These are phyloP conservation scores for Daphoenositta chrysoptera DNA, from an alignment of 2,113 vertebrate genomes.

Conservation along the genomic window DNA sequence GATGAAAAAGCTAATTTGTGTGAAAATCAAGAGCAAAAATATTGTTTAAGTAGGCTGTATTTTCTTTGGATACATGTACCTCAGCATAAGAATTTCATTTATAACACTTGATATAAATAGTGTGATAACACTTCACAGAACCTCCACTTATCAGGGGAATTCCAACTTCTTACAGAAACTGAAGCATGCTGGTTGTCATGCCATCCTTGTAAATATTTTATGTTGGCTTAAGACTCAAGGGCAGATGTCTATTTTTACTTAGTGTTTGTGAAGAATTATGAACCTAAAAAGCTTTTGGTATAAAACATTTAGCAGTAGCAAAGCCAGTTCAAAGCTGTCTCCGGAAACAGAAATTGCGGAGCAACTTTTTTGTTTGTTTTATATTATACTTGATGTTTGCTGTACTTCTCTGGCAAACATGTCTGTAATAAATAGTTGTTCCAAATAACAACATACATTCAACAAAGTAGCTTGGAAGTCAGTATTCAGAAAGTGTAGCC, in stretches of 20 bases:
- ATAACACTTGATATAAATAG: constrained; percentile 47
- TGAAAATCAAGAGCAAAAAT: constrained; percentile 26
- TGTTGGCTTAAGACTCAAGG: constrained; percentile 66
- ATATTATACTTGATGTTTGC: neutral
- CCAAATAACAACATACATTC: neutral
- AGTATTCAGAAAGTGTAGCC: neutral
- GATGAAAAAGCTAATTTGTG: constrained; percentile 15
- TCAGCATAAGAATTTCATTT: constrained; percentile 40
- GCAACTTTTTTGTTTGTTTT: constrained; percentile 8
- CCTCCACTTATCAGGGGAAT: constrained; percentile 57
- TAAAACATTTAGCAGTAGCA: constrained; percentile 18
- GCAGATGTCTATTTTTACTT: constrained; percentile 61
- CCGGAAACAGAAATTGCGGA: neutral
- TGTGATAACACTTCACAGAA: constrained; percentile 56
- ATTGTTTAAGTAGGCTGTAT: constrained; percentile 14
- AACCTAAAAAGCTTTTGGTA: constrained; percentile 44
- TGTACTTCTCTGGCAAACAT: neutral
- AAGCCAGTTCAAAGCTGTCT: constrained; percentile 23
- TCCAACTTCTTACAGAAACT: constrained; percentile 33
- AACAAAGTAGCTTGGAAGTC: neutral
- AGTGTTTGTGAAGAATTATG: constrained; percentile 41
- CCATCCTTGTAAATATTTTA: constrained; percentile 78
- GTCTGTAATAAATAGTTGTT: neutral
- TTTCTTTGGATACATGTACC: constrained; percentile 26
- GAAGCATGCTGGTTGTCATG: constrained; percentile 46